Base-by-base conservation (phyloP, 2,797 vertebrate genomes). In the Bryconaethiops microstoma region DNA sequence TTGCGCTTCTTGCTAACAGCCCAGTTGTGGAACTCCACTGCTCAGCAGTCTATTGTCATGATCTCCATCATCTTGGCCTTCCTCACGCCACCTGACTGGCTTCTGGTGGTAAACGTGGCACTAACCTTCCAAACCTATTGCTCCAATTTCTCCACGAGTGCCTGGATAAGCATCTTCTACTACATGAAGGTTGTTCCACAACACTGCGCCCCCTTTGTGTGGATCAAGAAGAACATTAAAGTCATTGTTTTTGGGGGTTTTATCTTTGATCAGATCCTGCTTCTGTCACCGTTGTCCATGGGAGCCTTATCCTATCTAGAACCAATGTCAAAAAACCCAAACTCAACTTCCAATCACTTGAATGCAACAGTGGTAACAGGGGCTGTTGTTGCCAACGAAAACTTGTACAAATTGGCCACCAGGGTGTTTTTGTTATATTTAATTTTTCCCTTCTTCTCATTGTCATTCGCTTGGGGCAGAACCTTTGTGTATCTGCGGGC, bases 131-230 rank as follows among this genome's bases (percentile, higher is more conserved):
- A 78, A 25, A 42, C 69, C 50, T 82, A 78, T 21, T 60, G 78
- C 13, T 65, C 78, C 14, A 79, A 69, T 74, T 86, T 84, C 55
- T 83, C 82, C 0, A 71, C 71, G 19, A 83, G 76, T n/a, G 76
- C 83, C 42, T 87, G 86, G 84, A 85, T 87, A 68, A 86, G 86
- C 80, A 78, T 83, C 65, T 83, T 86, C 74, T 86, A 84, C 81
- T 59, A 86, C 78, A 35, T 81, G 25, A 85, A 82, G 23, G 86
- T 87, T 1, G 82, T 87, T 67, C 81, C 84, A 0, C 82, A 85
- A 23, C 80, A 73, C 21, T 48, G 7, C 10, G 39, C 65, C 14
- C 12, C 52, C 19, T 74, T 83, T 7, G 14, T 74, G 57, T 84
- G 84, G 80, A 40, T 83, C 45, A 81, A 75, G 78, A 84, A 77